Evolutionary conservation across 2,113 vertebrate species (phyloP).

Genomic region (Cyprinodon variegatus): DNA sequence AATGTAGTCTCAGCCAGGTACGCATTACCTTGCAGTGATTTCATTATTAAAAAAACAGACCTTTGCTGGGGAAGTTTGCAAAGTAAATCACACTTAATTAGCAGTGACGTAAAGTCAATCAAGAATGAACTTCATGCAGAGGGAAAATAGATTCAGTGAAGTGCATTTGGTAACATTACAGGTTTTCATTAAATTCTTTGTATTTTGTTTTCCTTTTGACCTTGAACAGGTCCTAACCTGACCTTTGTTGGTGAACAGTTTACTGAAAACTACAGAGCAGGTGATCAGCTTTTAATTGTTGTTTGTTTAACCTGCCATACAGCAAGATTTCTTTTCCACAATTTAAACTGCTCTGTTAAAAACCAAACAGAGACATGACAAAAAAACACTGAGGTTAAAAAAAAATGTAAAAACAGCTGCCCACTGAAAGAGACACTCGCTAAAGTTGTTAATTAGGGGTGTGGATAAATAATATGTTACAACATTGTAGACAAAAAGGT

Average conservation of each 20-base stretch:
- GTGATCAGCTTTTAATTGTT: not conserved
- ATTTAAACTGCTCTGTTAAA: not conserved
- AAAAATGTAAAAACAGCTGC: slow-evolving; percentile 40
- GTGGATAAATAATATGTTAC: not conserved
- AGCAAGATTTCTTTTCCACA: not conserved
- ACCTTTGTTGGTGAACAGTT: not conserved
- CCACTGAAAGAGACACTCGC: slow-evolving; percentile 28
- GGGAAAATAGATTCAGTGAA: slow-evolving; percentile 1
- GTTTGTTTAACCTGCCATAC: too few species aligned
- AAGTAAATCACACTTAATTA: slow-evolving; percentile 26
- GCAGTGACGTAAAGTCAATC: slow-evolving; percentile 6
- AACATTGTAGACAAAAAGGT: slow-evolving; percentile 2
- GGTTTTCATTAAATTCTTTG: not conserved
- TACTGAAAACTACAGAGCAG: not conserved
- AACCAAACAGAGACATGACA: not conserved
- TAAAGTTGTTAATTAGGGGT: slow-evolving; percentile 35
- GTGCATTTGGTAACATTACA: slow-evolving; percentile 1
- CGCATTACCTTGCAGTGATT: slow-evolving; percentile 42
- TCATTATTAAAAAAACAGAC: slow-evolving; percentile 37
- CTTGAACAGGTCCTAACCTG: not conserved
- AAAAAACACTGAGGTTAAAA: slow-evolving; percentile 26
- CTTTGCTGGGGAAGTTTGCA: slow-evolving; percentile 24
- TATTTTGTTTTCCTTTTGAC: not conserved
- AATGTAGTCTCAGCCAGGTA: slow-evolving; percentile 45
- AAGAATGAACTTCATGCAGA: not conserved